Conservation (phyloP, 2,797 vertebrate genomes). For the Euphonia xanthogaster region DNA sequence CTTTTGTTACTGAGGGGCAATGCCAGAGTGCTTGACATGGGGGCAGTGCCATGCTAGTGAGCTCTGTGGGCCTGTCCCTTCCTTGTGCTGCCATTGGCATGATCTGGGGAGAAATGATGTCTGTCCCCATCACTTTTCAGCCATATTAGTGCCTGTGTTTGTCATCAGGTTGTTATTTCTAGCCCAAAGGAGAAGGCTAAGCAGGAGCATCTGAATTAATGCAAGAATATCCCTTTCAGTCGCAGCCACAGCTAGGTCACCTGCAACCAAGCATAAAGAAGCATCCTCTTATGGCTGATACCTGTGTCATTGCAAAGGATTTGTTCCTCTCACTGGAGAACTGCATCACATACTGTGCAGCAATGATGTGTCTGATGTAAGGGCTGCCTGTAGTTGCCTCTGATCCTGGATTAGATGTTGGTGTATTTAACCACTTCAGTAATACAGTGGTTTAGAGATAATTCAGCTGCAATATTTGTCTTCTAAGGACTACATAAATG, state of each 20-base stretch:
- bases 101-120: neutral
- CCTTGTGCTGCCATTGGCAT: neutral
- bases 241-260: neutral
- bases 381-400: neutral
- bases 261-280: neutral
- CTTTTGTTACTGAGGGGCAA: neutral
- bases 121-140: neutral
- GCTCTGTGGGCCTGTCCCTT: neutral
- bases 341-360: neutral
- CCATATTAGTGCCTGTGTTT: neutral
- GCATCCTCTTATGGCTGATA: neutral
- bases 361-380: neutral
- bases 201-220: neutral
- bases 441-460: neutral
- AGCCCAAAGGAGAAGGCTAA: neutral
- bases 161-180: neutral
- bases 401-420: neutral
- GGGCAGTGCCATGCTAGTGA: fast-evolving
- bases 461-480: neutral
- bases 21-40: neutral
- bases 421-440: neutral
- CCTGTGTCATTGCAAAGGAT: neutral
- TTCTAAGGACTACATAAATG: neutral
- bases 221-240: neutral
- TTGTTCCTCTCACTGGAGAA: neutral